phyloP scores from a whole-genome alignment of 2,888 invertebrate genomes.

The Pomacea canaliculata region DNA sequence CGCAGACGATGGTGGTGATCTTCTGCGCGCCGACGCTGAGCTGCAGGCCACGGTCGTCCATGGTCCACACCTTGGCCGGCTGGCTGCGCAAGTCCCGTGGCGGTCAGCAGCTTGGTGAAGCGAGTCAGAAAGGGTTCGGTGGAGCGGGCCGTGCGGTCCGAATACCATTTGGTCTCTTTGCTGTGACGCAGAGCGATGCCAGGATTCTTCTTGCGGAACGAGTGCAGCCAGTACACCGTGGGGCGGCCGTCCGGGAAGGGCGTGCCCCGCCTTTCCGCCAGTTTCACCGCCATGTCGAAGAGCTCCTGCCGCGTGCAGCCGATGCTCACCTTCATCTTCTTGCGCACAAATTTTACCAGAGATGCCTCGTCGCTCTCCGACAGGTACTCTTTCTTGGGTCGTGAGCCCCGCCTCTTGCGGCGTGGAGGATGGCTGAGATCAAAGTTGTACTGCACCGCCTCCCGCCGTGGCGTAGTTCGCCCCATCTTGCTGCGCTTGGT shows the following conservation, averaged over 20 bases:
- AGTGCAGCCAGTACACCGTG: neutral
- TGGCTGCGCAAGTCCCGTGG: neutral
- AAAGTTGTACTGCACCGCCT: no score
- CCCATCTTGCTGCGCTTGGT: no score
- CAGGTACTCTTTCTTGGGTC: neutral
- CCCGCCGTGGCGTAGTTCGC: no score
- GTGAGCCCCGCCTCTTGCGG: neutral
- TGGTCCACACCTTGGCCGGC: conserved; percentile 1
- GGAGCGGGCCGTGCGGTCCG: neutral
- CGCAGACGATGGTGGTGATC: conserved; percentile 1
- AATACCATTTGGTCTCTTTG: neutral
- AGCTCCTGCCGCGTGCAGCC: neutral
- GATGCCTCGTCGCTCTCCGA: neutral
- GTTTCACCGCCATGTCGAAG: neutral
- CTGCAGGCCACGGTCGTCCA: conserved; percentile 1
- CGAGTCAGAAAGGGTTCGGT: neutral
- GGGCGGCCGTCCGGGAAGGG: neutral
- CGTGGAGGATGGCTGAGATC: neutral
- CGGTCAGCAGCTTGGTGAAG: neutral
- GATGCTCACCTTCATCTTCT: neutral
- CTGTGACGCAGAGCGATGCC: neutral
- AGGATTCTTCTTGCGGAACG: conserved; percentile 1
- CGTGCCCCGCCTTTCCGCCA: neutral
- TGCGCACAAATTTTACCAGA: neutral
- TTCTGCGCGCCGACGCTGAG: neutral